phyloP scores from a whole-genome alignment of 2,888 invertebrate species.

The Hylaea fasciaria region DNA sequence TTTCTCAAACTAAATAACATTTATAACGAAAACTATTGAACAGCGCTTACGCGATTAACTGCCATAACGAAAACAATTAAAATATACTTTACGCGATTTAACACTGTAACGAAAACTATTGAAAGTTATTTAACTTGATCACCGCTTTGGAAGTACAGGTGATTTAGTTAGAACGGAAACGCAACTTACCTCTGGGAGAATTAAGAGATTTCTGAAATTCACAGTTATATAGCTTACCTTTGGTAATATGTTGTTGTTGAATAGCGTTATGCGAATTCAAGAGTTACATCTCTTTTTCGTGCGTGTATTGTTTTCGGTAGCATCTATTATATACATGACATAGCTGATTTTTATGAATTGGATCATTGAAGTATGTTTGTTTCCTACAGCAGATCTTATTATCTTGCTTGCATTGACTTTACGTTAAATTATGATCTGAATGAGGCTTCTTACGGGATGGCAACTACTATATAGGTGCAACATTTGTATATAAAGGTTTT shows the following conservation, averaged over 20 bases:
- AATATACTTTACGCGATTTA: slow-evolving; percentile 58
- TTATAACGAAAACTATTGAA: slow-evolving; percentile 64
- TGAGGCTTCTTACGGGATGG: too few species aligned
- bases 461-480: too few species aligned
- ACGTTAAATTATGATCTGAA: too few species aligned
- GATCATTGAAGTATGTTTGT: too few species aligned
- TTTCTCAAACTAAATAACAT: slow-evolving; percentile 44
- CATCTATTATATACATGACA: slow-evolving; percentile 11
- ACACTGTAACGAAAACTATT: slow-evolving; percentile 59
- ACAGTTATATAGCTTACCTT: slow-evolving; percentile 63
- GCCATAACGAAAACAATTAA: slow-evolving; percentile 62
- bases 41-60: slow-evolving; percentile 53
- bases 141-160: slow-evolving; percentile 43
- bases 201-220: slow-evolving; percentile 57
- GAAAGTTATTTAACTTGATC: slow-evolving; percentile 78
- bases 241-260: slow-evolving; percentile 58
- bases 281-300: slow-evolving; percentile 48
- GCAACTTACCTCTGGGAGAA: slow-evolving; percentile 47
- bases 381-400: too few species aligned
- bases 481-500: too few species aligned
- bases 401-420: too few species aligned
- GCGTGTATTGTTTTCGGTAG: slow-evolving; percentile 59
- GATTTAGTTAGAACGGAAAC: slow-evolving; percentile 35
- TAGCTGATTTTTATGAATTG: slow-evolving; percentile 25
- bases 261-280: slow-evolving; percentile 75